Evolutionary conservation across 2,888 invertebrate species (phyloP).

Genomic region (Lymantria monacha): DNA sequence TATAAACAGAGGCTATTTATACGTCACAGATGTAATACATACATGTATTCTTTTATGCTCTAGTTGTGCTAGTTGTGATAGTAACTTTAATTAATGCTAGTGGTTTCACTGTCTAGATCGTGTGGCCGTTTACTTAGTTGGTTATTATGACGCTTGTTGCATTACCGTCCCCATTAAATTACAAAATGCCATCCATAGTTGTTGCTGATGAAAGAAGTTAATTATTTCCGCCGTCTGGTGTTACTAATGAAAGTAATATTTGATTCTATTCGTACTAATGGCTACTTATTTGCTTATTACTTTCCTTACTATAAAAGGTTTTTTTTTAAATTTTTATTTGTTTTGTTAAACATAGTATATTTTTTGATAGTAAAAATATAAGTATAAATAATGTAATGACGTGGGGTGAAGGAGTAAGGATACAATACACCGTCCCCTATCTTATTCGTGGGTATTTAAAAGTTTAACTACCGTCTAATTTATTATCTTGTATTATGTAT

Average conservation of each 20-base stretch:
- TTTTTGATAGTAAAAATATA: too few species aligned
- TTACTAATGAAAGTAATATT: slow-evolving; percentile 64
- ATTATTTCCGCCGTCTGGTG: slow-evolving; percentile 55
- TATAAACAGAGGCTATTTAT: too few species aligned
- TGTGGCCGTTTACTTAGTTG: slow-evolving; percentile 42
- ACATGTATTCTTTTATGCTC: slow-evolving; percentile 42
- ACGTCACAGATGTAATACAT: too few species aligned
- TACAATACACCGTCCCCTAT: too few species aligned
- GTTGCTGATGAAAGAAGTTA: slow-evolving; percentile 55
- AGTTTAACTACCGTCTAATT: too few species aligned
- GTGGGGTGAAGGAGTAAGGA: too few species aligned
- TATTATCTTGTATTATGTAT: too few species aligned
- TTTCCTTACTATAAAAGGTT: not conserved
- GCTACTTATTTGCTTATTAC: not conserved
- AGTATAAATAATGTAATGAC: too few species aligned
- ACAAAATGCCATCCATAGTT: slow-evolving; percentile 50
- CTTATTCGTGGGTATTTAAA: too few species aligned
- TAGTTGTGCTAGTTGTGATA: slow-evolving; percentile 55
- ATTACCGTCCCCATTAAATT: slow-evolving; percentile 39
- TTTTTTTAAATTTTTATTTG: not conserved
- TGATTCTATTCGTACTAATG: slow-evolving; percentile 28
- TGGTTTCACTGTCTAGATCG: slow-evolving; percentile 64
- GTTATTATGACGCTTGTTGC: slow-evolving; percentile 41
- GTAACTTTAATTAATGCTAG: slow-evolving; percentile 55
- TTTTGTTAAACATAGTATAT: too few species aligned